phyloP scores from a whole-genome alignment of 2,888 invertebrate genomes.

The Heteromyza rotundicornis region DNA sequence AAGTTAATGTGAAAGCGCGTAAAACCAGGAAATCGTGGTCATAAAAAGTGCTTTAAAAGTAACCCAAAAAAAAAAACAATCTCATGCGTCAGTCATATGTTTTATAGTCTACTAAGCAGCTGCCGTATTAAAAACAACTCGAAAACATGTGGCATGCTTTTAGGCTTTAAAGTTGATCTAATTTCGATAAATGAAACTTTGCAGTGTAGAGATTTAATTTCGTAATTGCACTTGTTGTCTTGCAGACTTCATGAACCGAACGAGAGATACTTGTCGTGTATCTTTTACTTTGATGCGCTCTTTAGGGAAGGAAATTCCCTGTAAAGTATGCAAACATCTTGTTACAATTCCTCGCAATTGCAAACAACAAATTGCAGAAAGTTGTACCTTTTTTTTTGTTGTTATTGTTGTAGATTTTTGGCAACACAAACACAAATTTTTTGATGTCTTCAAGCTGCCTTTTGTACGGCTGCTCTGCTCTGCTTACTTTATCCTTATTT shows the following conservation, averaged over 20 bases:
- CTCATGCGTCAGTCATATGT: neutral
- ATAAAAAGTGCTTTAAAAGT: neutral
- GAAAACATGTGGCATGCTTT: neutral
- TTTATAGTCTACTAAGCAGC: neutral
- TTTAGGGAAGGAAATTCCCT: too few relatives aligned
- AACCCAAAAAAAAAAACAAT: neutral
- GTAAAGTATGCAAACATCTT: conserved; percentile 20
- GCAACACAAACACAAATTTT: neutral
- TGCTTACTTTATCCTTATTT: conserved; percentile 5
- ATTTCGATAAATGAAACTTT: too few relatives aligned
- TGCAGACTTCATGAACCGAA: too few relatives aligned
- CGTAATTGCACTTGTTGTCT: neutral
- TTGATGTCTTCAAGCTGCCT: neutral
- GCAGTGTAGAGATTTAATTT: too few relatives aligned
- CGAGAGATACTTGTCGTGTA: too few relatives aligned
- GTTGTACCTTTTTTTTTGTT: too few relatives aligned
- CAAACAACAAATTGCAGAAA: neutral
- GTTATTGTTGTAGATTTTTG: too few relatives aligned
- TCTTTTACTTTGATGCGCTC: neutral
- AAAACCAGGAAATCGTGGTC: neutral
- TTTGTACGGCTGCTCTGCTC: conserved; percentile 9
- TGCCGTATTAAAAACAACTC: neutral
- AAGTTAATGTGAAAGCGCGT: neutral
- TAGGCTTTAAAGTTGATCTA: neutral
- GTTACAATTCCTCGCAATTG: conserved; percentile 13